phyloP scores from a whole-genome alignment of 2,113 vertebrate genomes.

The Cyanoramphus novaezelandiae region DNA sequence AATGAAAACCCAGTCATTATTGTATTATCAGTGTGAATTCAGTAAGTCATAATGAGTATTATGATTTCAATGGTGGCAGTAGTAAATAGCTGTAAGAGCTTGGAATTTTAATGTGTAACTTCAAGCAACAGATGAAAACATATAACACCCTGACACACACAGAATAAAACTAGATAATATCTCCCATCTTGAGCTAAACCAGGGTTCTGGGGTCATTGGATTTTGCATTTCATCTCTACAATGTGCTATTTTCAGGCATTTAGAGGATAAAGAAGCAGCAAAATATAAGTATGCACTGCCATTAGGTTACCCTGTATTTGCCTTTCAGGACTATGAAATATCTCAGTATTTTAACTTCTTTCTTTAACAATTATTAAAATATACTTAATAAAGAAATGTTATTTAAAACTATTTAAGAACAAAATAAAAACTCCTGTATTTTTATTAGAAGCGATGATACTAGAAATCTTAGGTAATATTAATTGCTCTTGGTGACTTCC shows the following conservation, averaged over 20 bases:
- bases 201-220: not conserved
- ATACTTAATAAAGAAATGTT: not conserved
- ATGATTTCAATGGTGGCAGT: not conserved
- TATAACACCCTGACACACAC: not conserved
- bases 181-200: not conserved
- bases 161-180: constrained; percentile 18
- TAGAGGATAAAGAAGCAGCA: constrained; percentile 2
- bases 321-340: not conserved
- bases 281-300: not conserved
- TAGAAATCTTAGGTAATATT: not conserved
- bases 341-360: not conserved
- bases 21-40: not conserved
- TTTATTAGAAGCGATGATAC: not conserved
- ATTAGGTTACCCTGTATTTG: not conserved
- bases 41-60: not conserved
- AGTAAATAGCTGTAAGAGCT: not conserved
- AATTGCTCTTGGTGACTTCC: not conserved
- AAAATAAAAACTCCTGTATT: not conserved
- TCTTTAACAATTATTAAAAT: not conserved
- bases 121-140: not conserved
- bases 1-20: not conserved
- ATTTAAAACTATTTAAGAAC: not conserved
- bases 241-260: constrained; percentile 14
- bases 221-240: not conserved
- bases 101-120: not conserved